A percentile compares a stretch with the other conserved stretches of the same genome.
Evolutionary conservation across 2,113 vertebrate species (phyloP).

Genomic region (Dromiciops gliroides): DNA sequence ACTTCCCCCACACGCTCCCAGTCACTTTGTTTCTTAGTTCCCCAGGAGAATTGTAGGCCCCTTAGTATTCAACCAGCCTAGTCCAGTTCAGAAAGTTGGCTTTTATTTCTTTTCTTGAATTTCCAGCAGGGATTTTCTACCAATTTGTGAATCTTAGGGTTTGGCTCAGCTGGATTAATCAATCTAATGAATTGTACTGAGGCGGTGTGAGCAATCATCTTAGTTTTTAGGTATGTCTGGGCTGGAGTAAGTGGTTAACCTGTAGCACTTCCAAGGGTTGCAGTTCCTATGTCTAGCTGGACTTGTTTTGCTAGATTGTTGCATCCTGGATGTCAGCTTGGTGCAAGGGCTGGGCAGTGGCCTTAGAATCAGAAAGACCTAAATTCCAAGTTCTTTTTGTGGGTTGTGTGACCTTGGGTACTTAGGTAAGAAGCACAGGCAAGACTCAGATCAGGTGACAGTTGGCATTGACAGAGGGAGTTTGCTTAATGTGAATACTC

Average conservation of each 20-base stretch:
- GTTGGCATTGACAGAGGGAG: background rate
- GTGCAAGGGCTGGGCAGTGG: background rate
- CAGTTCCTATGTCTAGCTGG: slow-evolving; percentile 33
- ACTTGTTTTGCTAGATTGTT: background rate
- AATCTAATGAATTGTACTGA: slow-evolving; percentile 73
- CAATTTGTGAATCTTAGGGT: slow-evolving; percentile 68
- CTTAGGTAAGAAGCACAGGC: too few species aligned
- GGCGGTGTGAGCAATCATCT: slow-evolving; percentile 43
- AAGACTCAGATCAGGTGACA: background rate
- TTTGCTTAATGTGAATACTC: background rate
- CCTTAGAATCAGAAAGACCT: background rate
- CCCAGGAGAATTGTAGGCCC: slow-evolving; percentile 27
- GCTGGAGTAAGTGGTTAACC: slow-evolving; percentile 38
- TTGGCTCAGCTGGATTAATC: slow-evolving; percentile 72
- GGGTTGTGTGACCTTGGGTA: accelerated
- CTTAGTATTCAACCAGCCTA: slow-evolving; percentile 33
- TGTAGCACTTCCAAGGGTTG: background rate
- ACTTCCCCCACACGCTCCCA: background rate
- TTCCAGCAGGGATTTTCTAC: slow-evolving; percentile 75
- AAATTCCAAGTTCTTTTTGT: background rate
- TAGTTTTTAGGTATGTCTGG: slow-evolving; percentile 24
- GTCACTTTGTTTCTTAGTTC: slow-evolving; percentile 50
- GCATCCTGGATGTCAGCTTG: background rate
- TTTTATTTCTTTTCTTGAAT: slow-evolving; percentile 72
- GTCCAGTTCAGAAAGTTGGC: slow-evolving; percentile 32